Conservation (phyloP, 2,888 invertebrate species). For the Chelonus formosanus region DNA sequence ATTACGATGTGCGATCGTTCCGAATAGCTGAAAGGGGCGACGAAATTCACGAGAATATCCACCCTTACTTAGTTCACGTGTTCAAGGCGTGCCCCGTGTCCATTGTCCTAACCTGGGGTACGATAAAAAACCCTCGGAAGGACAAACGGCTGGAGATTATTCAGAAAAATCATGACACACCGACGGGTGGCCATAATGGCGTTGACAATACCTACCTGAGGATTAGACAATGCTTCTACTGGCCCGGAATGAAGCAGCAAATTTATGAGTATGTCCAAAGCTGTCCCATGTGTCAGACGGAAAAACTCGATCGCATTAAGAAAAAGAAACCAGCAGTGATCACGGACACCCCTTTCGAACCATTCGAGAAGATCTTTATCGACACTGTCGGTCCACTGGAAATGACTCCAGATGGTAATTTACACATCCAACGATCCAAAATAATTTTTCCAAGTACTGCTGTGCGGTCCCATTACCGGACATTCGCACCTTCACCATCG, state of each 20-base stretch:
- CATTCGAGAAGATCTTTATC: constrained; percentile 36
- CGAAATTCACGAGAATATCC: too few relatives aligned
- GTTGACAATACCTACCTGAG: constrained; percentile 36
- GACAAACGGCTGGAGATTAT: constrained; percentile 28
- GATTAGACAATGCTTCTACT: constrained; percentile 28
- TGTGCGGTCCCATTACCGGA: constrained; percentile 21
- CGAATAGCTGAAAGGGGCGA: too few relatives aligned
- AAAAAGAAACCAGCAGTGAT: too few relatives aligned
- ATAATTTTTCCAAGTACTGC: constrained; percentile 32
- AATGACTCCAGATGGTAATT: constrained; percentile 22
- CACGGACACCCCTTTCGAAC: constrained; percentile 24
- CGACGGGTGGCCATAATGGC: constrained; percentile 42
- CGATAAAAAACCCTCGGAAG: background rate
- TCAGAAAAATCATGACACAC: constrained; percentile 33
- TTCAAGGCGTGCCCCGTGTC: background rate
- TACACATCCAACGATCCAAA: constrained; percentile 29
- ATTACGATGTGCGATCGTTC: too few relatives aligned
- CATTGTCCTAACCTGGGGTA: constrained; percentile 23
- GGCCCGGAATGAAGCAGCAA: background rate
- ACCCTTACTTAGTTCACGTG: background rate
- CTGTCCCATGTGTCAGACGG: constrained; percentile 30
- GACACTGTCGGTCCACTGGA: constrained; percentile 36
- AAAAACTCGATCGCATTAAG: constrained; percentile 29
- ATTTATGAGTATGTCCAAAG: constrained; percentile 17
- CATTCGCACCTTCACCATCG: constrained; percentile 12